A percentile compares a stretch with the other conserved stretches of the same genome.
These are phyloP conservation scores for Nothobranchius kuhntae DNA, from an alignment of 2,113 vertebrate genomes.

Conservation along the genomic window DNA sequence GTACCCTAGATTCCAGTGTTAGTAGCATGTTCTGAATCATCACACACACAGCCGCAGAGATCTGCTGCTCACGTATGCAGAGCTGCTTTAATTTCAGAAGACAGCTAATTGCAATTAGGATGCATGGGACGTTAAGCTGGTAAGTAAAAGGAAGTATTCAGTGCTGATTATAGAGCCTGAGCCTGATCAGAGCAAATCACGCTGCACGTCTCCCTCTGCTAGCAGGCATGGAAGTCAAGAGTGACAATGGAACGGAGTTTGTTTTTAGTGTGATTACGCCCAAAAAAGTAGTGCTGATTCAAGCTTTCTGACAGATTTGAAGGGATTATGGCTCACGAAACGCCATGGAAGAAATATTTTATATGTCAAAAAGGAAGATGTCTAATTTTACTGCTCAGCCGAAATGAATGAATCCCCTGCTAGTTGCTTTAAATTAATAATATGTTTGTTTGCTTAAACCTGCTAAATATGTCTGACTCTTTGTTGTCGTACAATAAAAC, in stretches of 20 bases:
- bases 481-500: not conserved
- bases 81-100: conserved; percentile 56
- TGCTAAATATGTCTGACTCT: not conserved
- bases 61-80: conserved; percentile 23
- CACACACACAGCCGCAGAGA: conserved; percentile 13
- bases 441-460: conserved; percentile 40
- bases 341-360: conserved; percentile 25
- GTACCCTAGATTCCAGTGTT: conserved; percentile 8
- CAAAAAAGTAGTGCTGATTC: conserved; percentile 25
- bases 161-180: conserved; percentile 64
- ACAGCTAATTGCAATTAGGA: conserved; percentile 75
- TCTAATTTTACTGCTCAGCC: conserved; percentile 10
- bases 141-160: conserved; percentile 70
- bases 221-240: conserved; percentile 23
- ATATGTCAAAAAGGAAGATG: conserved; percentile 27
- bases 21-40: not conserved
- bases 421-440: conserved; percentile 24
- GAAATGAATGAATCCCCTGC: conserved; percentile 11
- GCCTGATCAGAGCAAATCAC: conserved; percentile 63
- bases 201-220: conserved; percentile 44
- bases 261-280: conserved; percentile 54
- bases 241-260: conserved; percentile 34
- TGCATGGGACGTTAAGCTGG: conserved; percentile 51
- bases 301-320: conserved; percentile 48
- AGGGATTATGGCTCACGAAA: conserved; percentile 42